Base-by-base conservation (phyloP, 2,113 vertebrate genomes). In the Podiceps cristatus region DNA sequence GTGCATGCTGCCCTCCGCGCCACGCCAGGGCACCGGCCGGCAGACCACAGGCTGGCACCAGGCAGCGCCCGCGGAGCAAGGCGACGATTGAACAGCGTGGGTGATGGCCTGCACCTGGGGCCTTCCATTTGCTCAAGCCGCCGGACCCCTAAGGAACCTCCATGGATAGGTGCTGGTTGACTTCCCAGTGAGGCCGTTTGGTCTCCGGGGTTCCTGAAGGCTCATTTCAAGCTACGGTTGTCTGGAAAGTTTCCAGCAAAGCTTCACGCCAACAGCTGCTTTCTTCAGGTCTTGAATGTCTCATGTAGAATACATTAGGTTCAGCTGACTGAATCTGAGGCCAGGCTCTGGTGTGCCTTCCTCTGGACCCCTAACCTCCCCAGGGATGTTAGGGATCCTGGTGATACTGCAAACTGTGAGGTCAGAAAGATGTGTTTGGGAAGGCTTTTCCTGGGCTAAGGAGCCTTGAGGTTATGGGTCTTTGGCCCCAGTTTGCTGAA, bases 291-390 rank as follows among this genome's bases (percentile, higher is more conserved):
- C 31, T 75, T 74, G 13, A 28, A 28, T n/a, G 7, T n/a, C 35
- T 86, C 2, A 1, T 5, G 6, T 17, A 13, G 24, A 71, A 67
- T 0, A 2, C 1, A 2, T 53, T 49, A 23, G 18, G 45, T 73
- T 84, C 68, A 60, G 44, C 15, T 1, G 3, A 45, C 27, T 45
- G 60, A 79, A 87, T 24, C 50, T 49, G 78, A 80, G 45, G 62
- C 27, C 40, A 60, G 47, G 44, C 23, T 79, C 23, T 52, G 22
- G 14, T 10, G 6, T 86, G 62, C 29, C 37, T 45, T 75, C 13
- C 47, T 86, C 71, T 75, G 16, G 14, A 82, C 71, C 25, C 50
- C 37, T 44, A 62, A 49, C 45, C 69, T 24, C 4, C 4, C 22
- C 27, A n/a, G 16, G 19, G 9, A 37, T 37, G 37, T 37, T 37